Evolutionary conservation across 1,140 invertebrate genomes (phyloP), one percentile per base, ranked within the genome.

Genomic region (Mylabris phalerata): DNA sequence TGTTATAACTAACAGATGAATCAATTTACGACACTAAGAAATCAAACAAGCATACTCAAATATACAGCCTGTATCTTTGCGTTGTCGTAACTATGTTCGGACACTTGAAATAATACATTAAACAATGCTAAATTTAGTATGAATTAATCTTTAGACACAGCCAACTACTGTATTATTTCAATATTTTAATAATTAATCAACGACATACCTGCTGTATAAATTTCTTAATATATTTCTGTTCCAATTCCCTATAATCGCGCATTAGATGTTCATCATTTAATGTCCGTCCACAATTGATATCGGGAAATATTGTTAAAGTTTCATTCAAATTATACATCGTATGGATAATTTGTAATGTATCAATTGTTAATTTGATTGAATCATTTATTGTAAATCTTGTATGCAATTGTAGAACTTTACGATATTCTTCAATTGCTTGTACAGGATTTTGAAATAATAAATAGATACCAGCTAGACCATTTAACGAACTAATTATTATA

Each of bases 261-360:
- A 64, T 65, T 10, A 86, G 75, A 3, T 65, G 67, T 26, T 66
- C 66, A 65, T 85, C 83, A 39, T 78, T 65, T 2, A 85, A 71
- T 6, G 82, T 84, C 10, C 74, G 78, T 5, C 75, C 67, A 69
- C 4, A 66, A 50, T 42, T 62, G 19, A 19, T 19, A 19, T 19
- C 46, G 68, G 69, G 50, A 65, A 67, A 49, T 60, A 43, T 68
- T 75, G 70, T 3, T 19, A 82, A 45, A 2, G 82, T 56, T 68
- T 86, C 79, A 6, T 77, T 68, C 25, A 89, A 71, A 71, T 91
- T 91, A 62, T 86, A 77, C 48, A 87, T 69, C 0, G 86, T 79
- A 73, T 91, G 88, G 26, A 90, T 80, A 62, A 82, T 77, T 61
- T 82, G 72, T 27, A 79, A 69, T 47, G 74, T 79, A 64, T 79